These are phyloP conservation scores for Drosophila kepulauana DNA, from an alignment of 1,140 invertebrate species.

Conservation along the genomic window DNA sequence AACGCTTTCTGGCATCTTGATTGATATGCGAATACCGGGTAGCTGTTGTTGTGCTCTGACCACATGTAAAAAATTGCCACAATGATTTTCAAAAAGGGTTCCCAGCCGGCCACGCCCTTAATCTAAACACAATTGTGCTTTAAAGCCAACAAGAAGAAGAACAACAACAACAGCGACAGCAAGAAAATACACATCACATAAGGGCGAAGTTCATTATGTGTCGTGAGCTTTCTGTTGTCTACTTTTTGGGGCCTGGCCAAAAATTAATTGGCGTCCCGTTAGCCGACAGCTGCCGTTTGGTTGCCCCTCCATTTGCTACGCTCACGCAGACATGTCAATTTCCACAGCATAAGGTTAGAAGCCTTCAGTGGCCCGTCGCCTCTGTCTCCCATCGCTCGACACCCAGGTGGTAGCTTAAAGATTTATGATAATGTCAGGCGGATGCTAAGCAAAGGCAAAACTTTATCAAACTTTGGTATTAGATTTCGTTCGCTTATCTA, in stretches of 20 bases:
- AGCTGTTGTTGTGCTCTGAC: too few relatives aligned
- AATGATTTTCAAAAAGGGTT: conserved; percentile 60
- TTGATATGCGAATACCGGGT: conserved; percentile 57
- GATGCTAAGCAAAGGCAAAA: conserved; percentile 46
- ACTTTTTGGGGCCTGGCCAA: conserved; percentile 56
- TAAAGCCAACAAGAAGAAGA: conserved; percentile 51
- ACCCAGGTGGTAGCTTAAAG: conserved; percentile 68
- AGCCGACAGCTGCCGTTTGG: conserved; percentile 74
- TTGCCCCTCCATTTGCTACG: conserved; percentile 62
- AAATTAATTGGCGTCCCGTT: conserved; percentile 75
- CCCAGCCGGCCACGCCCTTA: conserved; percentile 33
- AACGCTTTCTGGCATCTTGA: conserved; percentile 56
- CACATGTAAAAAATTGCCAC: too few relatives aligned
- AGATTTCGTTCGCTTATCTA: conserved; percentile 76
- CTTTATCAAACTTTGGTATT: conserved; percentile 69
- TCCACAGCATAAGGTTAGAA: conserved; percentile 12
- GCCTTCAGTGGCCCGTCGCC: not conserved
- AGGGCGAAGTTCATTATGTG: conserved; percentile 65
- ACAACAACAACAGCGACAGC: conserved; percentile 20
- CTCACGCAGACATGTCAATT: conserved; percentile 69
- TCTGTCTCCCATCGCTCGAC: not conserved
- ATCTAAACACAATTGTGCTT: conserved; percentile 54
- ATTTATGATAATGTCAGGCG: conserved; percentile 76
- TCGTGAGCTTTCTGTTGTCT: conserved; percentile 36
- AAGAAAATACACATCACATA: not conserved